Percentiles rank a stretch among this genome's conserved stretches.
These are phyloP conservation scores for Platyscapa corneri DNA, from an alignment of 1,140 invertebrate genomes.

Conservation along the genomic window DNA sequence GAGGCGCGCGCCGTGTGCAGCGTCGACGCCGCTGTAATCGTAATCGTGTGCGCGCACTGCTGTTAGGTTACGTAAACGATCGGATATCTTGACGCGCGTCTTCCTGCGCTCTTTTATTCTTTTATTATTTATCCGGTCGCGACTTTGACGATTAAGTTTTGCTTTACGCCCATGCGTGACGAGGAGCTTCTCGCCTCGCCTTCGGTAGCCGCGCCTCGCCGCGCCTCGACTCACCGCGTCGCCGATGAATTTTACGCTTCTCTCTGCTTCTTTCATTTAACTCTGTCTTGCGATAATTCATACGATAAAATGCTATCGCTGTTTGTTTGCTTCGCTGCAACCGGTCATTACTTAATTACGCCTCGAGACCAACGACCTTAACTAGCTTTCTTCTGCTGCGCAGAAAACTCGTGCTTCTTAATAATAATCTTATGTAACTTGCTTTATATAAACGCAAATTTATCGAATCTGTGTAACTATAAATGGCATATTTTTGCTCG, in stretches of 20 bases:
- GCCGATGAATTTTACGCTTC: neutral
- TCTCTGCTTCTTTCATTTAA: slow-evolving; percentile 4
- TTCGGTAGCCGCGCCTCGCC: no score
- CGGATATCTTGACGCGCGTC: slow-evolving; percentile 13
- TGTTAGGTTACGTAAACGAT: slow-evolving; percentile 35
- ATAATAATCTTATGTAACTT: neutral
- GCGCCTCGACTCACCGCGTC: neutral
- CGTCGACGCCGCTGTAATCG: neutral
- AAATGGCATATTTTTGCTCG: neutral
- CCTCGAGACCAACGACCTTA: neutral
- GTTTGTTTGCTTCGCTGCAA: neutral
- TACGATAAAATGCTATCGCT: neutral
- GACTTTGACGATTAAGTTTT: slow-evolving; percentile 16
- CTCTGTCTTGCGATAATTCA: neutral
- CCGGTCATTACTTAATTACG: neutral
- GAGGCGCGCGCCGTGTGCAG: neutral
- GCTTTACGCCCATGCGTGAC: neutral
- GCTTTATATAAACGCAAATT: neutral
- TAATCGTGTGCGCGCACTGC: neutral
- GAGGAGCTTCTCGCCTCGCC: no score
- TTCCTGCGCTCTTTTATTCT: neutral
- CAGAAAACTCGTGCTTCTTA: neutral
- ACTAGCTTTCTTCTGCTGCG: neutral
- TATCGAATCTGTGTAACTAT: neutral
- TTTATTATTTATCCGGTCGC: no score